These are phyloP conservation scores for Otis tarda DNA, from an alignment of 2,113 vertebrate species.

Conservation along the genomic window DNA sequence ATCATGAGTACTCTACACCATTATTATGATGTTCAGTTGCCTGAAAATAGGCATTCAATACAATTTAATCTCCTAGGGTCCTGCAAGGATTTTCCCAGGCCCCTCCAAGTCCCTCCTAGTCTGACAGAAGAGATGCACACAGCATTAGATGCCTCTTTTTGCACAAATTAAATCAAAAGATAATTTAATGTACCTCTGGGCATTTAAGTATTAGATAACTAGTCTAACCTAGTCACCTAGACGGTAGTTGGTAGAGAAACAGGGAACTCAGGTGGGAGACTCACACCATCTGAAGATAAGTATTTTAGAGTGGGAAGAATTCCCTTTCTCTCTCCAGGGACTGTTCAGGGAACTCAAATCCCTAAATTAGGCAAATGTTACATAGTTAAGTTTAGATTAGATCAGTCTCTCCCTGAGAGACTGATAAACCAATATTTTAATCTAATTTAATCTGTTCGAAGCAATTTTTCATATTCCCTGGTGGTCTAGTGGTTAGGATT, in stretches of 20 bases:
- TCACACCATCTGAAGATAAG: not conserved
- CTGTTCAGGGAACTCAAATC: not conserved
- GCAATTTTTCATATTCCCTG: not conserved
- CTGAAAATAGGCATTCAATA: not conserved
- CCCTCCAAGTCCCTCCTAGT: not conserved
- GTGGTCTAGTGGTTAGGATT: constrained; percentile 80
- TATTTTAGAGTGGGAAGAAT: not conserved
- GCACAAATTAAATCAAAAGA: not conserved
- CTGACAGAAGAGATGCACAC: not conserved
- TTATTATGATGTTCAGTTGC: not conserved
- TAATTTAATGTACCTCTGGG: not conserved
- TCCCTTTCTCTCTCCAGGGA: not conserved
- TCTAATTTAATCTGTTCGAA: not conserved
- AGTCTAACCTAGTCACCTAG: not conserved
- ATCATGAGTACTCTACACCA: not conserved
- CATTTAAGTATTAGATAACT: not conserved
- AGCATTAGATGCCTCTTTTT: not conserved
- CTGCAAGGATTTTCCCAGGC: not conserved
- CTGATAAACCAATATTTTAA: not conserved
- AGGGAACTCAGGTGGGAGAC: not conserved
- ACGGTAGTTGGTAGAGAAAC: not conserved
- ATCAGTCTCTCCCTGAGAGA: not conserved
- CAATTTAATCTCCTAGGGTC: not conserved
- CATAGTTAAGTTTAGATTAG: not conserved
- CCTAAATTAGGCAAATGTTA: not conserved